Evolutionary conservation across 2,888 invertebrate genomes (phyloP).

Genomic region (Diarsia rubi): DNA sequence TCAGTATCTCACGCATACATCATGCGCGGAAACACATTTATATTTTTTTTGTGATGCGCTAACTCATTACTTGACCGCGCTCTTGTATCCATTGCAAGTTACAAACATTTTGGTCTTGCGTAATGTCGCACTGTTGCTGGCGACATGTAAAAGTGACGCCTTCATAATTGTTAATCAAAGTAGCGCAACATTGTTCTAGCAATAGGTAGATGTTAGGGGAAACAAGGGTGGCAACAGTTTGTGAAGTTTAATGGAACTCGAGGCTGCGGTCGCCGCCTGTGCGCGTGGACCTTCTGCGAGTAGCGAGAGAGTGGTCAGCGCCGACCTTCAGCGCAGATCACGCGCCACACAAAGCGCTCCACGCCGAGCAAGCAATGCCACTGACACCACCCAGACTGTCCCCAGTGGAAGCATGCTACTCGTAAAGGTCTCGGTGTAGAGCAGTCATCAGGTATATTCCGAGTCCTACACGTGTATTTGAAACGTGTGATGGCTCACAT

Average conservation of each 20-base stretch:
- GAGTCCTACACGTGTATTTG: background rate
- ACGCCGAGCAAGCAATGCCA: background rate
- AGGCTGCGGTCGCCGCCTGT: background rate
- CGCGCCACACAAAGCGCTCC: constrained; percentile 17
- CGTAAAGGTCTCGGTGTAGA: background rate
- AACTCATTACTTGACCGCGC: background rate
- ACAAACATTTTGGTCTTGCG: background rate
- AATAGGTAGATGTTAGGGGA: background rate
- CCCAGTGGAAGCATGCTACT: background rate
- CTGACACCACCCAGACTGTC: too few species aligned
- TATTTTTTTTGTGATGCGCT: background rate
- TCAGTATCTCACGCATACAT: background rate
- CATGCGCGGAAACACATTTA: background rate
- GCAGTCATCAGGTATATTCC: background rate
- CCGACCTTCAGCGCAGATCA: constrained; percentile 41
- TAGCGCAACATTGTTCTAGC: background rate
- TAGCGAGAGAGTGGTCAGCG: background rate
- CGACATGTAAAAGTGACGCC: background rate
- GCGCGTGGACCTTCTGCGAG: constrained; percentile 36
- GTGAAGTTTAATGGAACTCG: background rate
- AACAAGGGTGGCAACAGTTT: constrained; percentile 1
- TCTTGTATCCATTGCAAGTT: background rate
- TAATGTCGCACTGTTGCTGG: background rate
- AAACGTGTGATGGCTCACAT: background rate
- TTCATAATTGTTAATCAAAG: background rate